phyloP scores from a whole-genome alignment of 1,140 invertebrate species.

The Polypedilum vanderplanki region DNA sequence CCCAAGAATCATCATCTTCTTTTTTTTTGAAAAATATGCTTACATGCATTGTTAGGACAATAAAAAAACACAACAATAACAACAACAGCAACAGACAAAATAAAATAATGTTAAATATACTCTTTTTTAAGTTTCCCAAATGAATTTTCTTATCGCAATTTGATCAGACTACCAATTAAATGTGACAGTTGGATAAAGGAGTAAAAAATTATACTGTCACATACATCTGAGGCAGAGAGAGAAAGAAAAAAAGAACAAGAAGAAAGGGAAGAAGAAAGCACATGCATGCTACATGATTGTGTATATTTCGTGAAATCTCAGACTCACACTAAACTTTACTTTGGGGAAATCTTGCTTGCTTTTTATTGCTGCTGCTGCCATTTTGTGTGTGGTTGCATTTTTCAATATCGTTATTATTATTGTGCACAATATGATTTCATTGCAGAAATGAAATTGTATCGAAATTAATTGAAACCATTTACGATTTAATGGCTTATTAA shows the following conservation, averaged over 20 bases:
- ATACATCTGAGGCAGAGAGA: conserved; percentile 2
- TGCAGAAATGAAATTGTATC: background rate
- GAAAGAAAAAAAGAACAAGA: background rate
- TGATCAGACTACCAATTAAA: conserved; percentile 26
- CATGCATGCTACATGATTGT: no score
- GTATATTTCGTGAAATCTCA: no score
- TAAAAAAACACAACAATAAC: conserved; percentile 10
- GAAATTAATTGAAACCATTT: background rate
- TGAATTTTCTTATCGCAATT: conserved; percentile 24
- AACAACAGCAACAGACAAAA: background rate
- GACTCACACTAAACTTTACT: no score
- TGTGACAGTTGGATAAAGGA: conserved; percentile 27
- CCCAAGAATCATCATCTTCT: background rate
- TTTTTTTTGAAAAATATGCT: conserved; percentile 8
- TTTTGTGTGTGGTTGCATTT: background rate
- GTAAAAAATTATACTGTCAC: conserved; percentile 27
- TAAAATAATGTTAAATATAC: conserved; percentile 7
- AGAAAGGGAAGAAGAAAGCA: conserved; percentile 4
- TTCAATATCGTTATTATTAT: background rate
- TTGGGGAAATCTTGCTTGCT: no score
- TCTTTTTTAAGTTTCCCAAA: conserved; percentile 3
- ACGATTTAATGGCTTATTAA: background rate
- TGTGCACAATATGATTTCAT: background rate
- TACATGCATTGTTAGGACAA: conserved; percentile 1
- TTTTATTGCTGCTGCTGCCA: background rate